Evolutionary conservation across 1,140 invertebrate species (phyloP), one percentile per base, ranked within the genome.

Genomic region (Papilio dardanus): DNA sequence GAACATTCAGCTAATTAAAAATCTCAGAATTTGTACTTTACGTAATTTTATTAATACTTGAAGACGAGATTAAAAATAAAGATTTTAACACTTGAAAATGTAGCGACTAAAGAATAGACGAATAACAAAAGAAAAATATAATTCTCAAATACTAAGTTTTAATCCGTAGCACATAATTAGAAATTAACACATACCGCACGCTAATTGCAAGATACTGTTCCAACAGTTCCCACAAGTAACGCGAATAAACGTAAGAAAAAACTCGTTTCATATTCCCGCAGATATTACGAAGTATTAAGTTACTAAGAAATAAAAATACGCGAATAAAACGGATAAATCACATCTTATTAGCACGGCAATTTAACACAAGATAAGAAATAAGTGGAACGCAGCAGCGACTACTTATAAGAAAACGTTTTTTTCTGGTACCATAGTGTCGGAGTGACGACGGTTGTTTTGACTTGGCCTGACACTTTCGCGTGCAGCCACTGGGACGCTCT

Each of bases 361-460:
- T 89, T 88, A 87, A 80, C 89, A 79, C 74, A 81, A 81, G 77
- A 87, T 83, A 82, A 82, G 74, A 87, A 84, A 82, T 83, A 81
- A 84, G 76, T 79, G 73, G 80, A 79, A 76, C 77, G 50, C 54
- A 69, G 74, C 78, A 76, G 76, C 76, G 75, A 80, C 66, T 80
- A 75, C 68, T 69, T 74, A 74, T 71, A 50, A 68, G 74, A 69
- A 71, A 54, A 71, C 69, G 77, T 80, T 71, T 75, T 82, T 77
- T 78, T 79, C 65, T 65, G 35, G 74, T 81, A 78, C 81, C 69
- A 67, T 77, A 68, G 85, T 83, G 82, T 83, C 80, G 78, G 82
- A 86, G 88, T 90, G 91, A 90, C 85, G 91, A 92, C 91, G 87
- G 88, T 88, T 92, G 89, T 92, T 92, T 83, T 92, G 89, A 92